Percentiles rank a stretch among this genome's conserved stretches.
phyloP scores from a whole-genome alignment of 1,140 invertebrate genomes.

The Saccostrea cuccullata region DNA sequence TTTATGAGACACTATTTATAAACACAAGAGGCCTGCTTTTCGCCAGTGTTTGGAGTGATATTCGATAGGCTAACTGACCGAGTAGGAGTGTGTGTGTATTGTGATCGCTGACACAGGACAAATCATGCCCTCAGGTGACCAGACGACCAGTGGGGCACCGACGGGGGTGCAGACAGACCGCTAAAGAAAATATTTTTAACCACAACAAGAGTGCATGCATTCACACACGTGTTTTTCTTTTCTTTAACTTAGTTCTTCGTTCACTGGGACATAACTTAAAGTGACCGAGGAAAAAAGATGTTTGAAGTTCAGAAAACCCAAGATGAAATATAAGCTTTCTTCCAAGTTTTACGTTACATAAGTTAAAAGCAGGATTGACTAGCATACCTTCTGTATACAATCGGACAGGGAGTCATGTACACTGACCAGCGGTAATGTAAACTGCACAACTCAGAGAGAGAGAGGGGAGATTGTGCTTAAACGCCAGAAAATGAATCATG shows the following conservation, averaged over 20 bases:
- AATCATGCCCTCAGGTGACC: constrained; percentile 22
- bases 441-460: neutral
- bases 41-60: neutral
- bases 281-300: neutral
- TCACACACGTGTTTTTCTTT: neutral
- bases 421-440: neutral
- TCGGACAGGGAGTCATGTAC: neutral
- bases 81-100: neutral
- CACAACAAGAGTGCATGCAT: neutral
- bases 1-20: neutral
- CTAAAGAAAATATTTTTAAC: neutral
- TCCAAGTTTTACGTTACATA: neutral
- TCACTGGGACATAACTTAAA: neutral
- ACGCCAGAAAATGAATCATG: neutral
- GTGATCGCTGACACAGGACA: neutral
- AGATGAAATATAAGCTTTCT: neutral
- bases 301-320: neutral
- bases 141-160: neutral
- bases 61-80: neutral
- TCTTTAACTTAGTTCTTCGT: neutral
- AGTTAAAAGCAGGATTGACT: neutral
- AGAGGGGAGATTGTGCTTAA: too few relatives aligned
- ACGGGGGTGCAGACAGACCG: neutral
- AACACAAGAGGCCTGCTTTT: neutral
- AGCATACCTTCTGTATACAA: neutral